Evolutionary conservation across 2,888 invertebrate genomes (phyloP).

Genomic region (Idaea dimidiata): DNA sequence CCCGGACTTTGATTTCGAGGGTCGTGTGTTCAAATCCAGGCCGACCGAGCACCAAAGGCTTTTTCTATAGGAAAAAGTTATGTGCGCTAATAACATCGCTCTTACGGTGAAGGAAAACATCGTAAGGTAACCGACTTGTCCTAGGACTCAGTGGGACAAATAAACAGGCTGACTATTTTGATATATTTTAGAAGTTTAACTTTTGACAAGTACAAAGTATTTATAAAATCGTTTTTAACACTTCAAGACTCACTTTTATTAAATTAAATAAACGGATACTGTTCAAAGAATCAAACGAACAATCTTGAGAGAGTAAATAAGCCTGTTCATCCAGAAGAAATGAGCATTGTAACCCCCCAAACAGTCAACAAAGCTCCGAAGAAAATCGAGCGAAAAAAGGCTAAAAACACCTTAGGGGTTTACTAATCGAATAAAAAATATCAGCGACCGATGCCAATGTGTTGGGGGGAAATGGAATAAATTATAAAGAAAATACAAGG

Average conservation of each 20-base stretch:
- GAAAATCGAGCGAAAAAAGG: slow-evolving; percentile 82
- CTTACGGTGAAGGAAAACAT: too few species aligned
- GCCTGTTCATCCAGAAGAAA: slow-evolving; percentile 77
- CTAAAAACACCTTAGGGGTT: slow-evolving; percentile 82
- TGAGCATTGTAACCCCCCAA: slow-evolving; percentile 75
- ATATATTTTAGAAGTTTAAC: background rate
- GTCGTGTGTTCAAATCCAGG: too few species aligned
- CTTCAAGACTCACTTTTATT: background rate
- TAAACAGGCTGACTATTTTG: too few species aligned
- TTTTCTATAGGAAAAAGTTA: too few species aligned
- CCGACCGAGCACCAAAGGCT: too few species aligned
- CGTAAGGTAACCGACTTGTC: too few species aligned
- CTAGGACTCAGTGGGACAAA: too few species aligned
- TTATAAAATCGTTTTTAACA: background rate
- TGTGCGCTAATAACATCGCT: too few species aligned
- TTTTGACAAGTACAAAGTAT: background rate
- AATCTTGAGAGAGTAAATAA: slow-evolving; percentile 66
- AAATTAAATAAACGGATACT: slow-evolving; percentile 23
- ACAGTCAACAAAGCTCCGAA: slow-evolving; percentile 81
- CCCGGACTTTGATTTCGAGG: too few species aligned
- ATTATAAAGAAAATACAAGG: slow-evolving; percentile 80
- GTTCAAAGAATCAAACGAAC: slow-evolving; percentile 31
- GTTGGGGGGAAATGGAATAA: slow-evolving; percentile 79
- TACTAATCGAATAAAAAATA: slow-evolving; percentile 83
- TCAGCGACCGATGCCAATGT: slow-evolving; percentile 81